Evolutionary conservation across 2,888 invertebrate genomes (phyloP).

Genomic region (Zygogramma bicolorata): DNA sequence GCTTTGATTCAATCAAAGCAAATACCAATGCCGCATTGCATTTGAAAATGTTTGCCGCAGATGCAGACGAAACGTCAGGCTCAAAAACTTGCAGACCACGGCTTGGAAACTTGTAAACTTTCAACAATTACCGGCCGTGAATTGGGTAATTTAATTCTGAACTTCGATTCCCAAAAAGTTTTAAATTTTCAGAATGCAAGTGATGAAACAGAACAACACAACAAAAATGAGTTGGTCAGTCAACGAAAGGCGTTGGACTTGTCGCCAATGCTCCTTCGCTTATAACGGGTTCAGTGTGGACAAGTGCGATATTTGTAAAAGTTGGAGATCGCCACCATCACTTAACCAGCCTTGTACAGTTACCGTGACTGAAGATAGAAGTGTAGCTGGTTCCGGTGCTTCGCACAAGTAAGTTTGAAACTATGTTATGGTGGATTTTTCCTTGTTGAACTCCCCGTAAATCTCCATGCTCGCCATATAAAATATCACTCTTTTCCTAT

Average conservation of each 20-base stretch:
- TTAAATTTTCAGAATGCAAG: slow-evolving; percentile 55
- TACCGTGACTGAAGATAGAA: slow-evolving; percentile 74
- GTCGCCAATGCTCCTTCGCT: slow-evolving; percentile 88
- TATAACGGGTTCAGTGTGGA: slow-evolving; percentile 86
- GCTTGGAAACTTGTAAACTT: too few species aligned
- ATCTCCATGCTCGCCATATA: too few species aligned
- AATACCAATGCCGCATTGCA: too few species aligned
- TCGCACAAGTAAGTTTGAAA: slow-evolving; percentile 53
- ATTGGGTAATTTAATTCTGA: too few species aligned
- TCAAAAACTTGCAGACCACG: too few species aligned
- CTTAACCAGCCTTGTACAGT: slow-evolving; percentile 77
- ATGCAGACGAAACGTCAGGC: too few species aligned
- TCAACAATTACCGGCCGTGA: too few species aligned
- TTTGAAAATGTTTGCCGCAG: too few species aligned
- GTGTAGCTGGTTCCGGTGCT: slow-evolving; percentile 44
- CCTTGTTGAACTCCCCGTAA: too few species aligned
- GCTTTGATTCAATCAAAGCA: too few species aligned
- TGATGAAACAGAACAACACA: slow-evolving; percentile 57
- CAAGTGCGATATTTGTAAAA: slow-evolving; percentile 86
- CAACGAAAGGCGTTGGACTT: slow-evolving; percentile 83
- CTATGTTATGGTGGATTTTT: too few species aligned
- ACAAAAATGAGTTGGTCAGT: slow-evolving; percentile 55
- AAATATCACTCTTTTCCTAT: too few species aligned
- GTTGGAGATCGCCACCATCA: slow-evolving; percentile 73
- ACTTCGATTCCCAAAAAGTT: background rate